Base-by-base conservation (phyloP, 2,888 invertebrate species). In the Cotesia congregata region DNA sequence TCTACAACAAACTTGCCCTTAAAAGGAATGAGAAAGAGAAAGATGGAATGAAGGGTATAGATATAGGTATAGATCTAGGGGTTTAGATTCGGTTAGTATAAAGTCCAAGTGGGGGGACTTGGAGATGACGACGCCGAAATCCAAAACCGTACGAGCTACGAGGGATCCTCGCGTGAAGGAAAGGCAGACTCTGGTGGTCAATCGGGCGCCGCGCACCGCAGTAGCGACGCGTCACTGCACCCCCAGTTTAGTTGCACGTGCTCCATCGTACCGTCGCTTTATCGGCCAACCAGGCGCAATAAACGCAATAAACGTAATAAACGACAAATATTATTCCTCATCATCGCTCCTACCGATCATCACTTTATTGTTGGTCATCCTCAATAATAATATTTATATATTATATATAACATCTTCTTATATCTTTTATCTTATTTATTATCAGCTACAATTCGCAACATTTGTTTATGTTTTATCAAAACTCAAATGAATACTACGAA, bases 131-230 rank as follows among this genome's bases (percentile, higher is more conserved):
- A 78, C 75, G 78, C 76, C 79, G 80, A 80, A 79, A 76, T 77
- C 78, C 77, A 76, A 73, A 59, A 60, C 20, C 30, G 81, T 78
- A 78, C 78, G 75, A 78, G 76, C 80, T 78, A 78, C 78, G 75
- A 78, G 76, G 72, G 73, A 73, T 73, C 73, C 73, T 83, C 85
- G 85, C 84, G 85, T 85, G 85, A 84, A 84, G 85, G 84, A 82
- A 79, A 79, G 86, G 84, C 89, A 89, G 89, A 89, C 86, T 86
- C 88, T 84, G 87, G 85, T 88, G 88, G 89, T 88, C 89, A 88
- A 88, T 88, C 89, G 88, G 87, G 88, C 86, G 86, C 85, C 88
- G 88, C 87, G 89, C 88, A 88, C 87, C 86, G 86, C 84, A 86
- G 87, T 85, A 82, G 87, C 85, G 86, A 86, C 87, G 88, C 89